A percentile compares a stretch with the other conserved stretches of the same genome.
Evolutionary conservation across 2,113 vertebrate species (phyloP).

Genomic region (Gopherus evgoodei): DNA sequence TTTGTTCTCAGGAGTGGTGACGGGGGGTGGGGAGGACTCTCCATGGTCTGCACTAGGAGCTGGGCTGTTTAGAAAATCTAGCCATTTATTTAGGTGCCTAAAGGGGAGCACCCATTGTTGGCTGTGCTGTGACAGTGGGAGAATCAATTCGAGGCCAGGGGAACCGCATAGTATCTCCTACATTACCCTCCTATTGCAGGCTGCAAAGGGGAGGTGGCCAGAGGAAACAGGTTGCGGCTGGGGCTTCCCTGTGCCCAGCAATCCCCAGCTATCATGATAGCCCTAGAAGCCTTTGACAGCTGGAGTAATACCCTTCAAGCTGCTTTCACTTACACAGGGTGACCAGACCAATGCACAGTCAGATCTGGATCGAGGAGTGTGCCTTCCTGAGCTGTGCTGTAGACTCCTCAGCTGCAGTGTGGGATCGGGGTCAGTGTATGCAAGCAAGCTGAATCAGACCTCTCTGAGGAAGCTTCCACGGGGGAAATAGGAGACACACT

Average conservation of each 20-base stretch:
- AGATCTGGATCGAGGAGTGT: not conserved
- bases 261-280: not conserved
- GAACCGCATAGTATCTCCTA: not conserved
- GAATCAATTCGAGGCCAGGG: fast-evolving
- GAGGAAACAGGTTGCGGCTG: not conserved
- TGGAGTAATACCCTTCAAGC: not conserved
- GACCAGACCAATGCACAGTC: not conserved
- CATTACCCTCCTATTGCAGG: not conserved
- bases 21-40: not conserved
- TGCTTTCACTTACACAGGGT: not conserved
- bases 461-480: not conserved
- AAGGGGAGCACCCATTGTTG: fast-evolving
- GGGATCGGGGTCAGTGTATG: not conserved
- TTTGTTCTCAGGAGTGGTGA: not conserved
- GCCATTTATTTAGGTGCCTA: not conserved
- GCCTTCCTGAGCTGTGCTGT: not conserved
- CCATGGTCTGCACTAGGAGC: not conserved
- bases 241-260: not conserved
- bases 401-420: not conserved
- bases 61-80: not conserved
- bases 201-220: not conserved
- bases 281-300: not conserved
- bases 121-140: not conserved
- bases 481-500: not conserved
- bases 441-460: not conserved